Evolutionary conservation across 2,888 invertebrate species (phyloP).

Genomic region (Danaus chrysippus): DNA sequence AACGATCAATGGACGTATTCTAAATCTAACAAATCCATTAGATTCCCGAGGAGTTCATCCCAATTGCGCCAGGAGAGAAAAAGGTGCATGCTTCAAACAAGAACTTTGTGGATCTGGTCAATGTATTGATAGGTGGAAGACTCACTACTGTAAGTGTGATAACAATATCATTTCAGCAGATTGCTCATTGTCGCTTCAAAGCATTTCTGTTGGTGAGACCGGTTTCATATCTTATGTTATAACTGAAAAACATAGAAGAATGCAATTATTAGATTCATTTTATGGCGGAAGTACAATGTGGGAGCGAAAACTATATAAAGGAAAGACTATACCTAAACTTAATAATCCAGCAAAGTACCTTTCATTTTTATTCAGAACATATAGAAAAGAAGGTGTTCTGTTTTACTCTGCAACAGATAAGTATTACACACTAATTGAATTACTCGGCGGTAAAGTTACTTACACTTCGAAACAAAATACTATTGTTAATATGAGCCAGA

Average conservation of each 20-base stretch:
- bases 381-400: conserved; percentile 87
- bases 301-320: conserved; percentile 67
- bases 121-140: conserved; percentile 93
- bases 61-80: conserved; percentile 86
- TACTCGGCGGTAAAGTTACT: conserved; percentile 86
- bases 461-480: conserved; percentile 90
- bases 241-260: conserved; percentile 90
- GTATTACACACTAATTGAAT: conserved; percentile 90
- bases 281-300: conserved; percentile 87
- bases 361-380: conserved; percentile 89
- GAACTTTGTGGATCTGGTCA: conserved; percentile 79
- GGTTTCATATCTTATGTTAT: conserved; percentile 88
- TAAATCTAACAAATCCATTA: conserved; percentile 89
- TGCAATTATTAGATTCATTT: conserved; percentile 90
- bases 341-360: conserved; percentile 83
- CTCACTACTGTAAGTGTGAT: conserved; percentile 85
- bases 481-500: conserved; percentile 89
- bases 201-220: conserved; percentile 88
- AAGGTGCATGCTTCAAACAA: conserved; percentile 81
- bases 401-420: conserved; percentile 92
- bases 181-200: conserved; percentile 87
- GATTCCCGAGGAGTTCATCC: conserved; percentile 85
- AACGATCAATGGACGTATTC: conserved; percentile 89
- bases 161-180: conserved; percentile 85
- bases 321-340: conserved; percentile 54